Percentiles rank a stretch among this genome's conserved stretches.
phyloP scores from a whole-genome alignment of 2,113 vertebrate species.

The Oryzias curvinotus region DNA sequence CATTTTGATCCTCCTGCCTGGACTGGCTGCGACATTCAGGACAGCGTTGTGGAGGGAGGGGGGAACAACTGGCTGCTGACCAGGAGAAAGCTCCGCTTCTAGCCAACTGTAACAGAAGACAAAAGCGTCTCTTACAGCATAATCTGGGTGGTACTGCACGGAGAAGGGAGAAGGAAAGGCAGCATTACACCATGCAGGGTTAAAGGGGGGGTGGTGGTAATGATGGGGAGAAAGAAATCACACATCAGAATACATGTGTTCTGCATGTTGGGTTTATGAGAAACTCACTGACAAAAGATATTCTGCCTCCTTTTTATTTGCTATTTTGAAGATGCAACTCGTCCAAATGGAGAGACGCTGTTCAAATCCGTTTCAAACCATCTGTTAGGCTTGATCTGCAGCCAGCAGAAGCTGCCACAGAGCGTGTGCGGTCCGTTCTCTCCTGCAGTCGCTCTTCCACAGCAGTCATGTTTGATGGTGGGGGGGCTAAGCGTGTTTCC shows the following conservation, averaged over 20 bases:
- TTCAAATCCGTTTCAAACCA: not conserved
- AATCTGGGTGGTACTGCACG: slow-evolving; percentile 53
- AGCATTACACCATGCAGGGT: slow-evolving; percentile 22
- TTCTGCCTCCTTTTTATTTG: too few relatives aligned
- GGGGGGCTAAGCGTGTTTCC: slow-evolving; percentile 15
- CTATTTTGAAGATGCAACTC: not conserved
- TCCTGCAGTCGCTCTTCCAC: slow-evolving; percentile 3
- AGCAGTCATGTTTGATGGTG: slow-evolving; percentile 9
- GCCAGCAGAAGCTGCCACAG: slow-evolving; percentile 2
- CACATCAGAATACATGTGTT: slow-evolving; percentile 12
- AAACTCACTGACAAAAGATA: not conserved
- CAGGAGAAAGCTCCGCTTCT: slow-evolving; percentile 38
- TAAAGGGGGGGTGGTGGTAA: slow-evolving; percentile 6
- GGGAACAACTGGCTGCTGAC: slow-evolving; percentile 38
- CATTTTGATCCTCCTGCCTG: slow-evolving; percentile 1
- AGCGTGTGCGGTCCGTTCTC: slow-evolving; percentile 2
- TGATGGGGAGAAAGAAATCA: slow-evolving; percentile 13
- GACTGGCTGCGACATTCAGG: too few relatives aligned
- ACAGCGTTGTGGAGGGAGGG: too few relatives aligned
- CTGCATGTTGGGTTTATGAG: slow-evolving; percentile 3
- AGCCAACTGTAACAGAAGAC: slow-evolving; percentile 42
- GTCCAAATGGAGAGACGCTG: not conserved
- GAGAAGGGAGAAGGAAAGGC: slow-evolving; percentile 28
- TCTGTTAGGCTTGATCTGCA: not conserved
- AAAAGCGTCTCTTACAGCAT: slow-evolving; percentile 65